A percentile compares a stretch with the other conserved stretches of the same genome.
These are phyloP conservation scores for Catocala nupta DNA, from an alignment of 2,888 invertebrate genomes.

Conservation along the genomic window DNA sequence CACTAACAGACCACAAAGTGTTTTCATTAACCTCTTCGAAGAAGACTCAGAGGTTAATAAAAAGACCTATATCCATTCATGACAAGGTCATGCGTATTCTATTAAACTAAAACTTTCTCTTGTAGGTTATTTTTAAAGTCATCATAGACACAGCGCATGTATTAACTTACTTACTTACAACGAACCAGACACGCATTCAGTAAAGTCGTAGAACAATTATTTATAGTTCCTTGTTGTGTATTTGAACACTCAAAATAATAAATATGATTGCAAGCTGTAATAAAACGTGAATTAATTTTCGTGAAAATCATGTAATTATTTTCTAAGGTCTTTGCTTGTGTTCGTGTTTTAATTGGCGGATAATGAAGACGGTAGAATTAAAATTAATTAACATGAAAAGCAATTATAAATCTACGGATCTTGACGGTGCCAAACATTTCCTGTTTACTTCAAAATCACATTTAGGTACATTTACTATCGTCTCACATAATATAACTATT, in stretches of 20 bases:
- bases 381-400: slow-evolving; percentile 48
- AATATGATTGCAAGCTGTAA: slow-evolving; percentile 2
- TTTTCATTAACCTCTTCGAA: no score
- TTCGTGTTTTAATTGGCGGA: slow-evolving; percentile 36
- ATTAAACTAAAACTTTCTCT: no score
- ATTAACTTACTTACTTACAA: no score
- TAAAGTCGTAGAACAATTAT: no score
- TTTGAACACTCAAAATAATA: slow-evolving; percentile 2
- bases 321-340: slow-evolving; percentile 20
- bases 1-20: no score
- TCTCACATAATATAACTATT: slow-evolving; percentile 42
- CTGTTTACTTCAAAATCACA: slow-evolving; percentile 50
- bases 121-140: no score
- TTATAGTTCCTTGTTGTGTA: background rate
- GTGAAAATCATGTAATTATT: slow-evolving; percentile 24
- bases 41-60: no score
- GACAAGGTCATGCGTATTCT: no score
- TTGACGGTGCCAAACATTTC: slow-evolving; percentile 40
- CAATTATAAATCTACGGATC: slow-evolving; percentile 48
- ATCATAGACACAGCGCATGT: no score
- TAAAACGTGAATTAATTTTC: slow-evolving; percentile 5
- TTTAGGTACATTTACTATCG: slow-evolving; percentile 42
- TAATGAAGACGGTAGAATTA: slow-evolving; percentile 36
- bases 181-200: no score
- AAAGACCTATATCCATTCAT: no score